A percentile compares a stretch with the other conserved stretches of the same genome.
phyloP scores from a whole-genome alignment of 2,113 vertebrate genomes.

The Phaethornis superciliosus region DNA sequence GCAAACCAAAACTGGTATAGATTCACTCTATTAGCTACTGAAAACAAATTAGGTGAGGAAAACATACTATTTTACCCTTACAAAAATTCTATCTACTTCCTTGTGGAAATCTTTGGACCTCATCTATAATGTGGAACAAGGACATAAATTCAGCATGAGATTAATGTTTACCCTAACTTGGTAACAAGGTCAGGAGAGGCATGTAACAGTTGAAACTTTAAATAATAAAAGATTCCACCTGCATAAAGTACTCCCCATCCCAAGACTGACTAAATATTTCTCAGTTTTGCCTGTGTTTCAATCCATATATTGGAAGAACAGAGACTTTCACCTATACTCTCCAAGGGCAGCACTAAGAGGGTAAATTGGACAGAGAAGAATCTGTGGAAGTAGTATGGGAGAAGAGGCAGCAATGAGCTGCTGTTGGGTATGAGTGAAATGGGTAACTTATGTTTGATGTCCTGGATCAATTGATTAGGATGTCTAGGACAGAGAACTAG shows the following conservation, averaged over 20 bases:
- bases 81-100: background rate
- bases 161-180: background rate
- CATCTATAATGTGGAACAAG: background rate
- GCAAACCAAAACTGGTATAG: background rate
- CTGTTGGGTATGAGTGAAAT: background rate
- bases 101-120: background rate
- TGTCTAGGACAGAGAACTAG: background rate
- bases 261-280: background rate
- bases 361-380: background rate
- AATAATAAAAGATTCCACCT: background rate
- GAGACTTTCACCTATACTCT: background rate
- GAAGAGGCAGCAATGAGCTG: background rate
- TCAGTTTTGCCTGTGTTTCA: background rate
- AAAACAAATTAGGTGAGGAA: background rate
- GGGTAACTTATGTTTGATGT: background rate
- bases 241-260: background rate
- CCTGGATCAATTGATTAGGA: background rate
- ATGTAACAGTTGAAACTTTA: background rate
- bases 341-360: background rate
- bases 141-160: background rate
- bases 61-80: background rate
- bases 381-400: background rate
- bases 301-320: background rate
- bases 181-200: background rate
- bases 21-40: background rate